phyloP scores from a whole-genome alignment of 2,113 vertebrate species.

The Hucho hucho region DNA sequence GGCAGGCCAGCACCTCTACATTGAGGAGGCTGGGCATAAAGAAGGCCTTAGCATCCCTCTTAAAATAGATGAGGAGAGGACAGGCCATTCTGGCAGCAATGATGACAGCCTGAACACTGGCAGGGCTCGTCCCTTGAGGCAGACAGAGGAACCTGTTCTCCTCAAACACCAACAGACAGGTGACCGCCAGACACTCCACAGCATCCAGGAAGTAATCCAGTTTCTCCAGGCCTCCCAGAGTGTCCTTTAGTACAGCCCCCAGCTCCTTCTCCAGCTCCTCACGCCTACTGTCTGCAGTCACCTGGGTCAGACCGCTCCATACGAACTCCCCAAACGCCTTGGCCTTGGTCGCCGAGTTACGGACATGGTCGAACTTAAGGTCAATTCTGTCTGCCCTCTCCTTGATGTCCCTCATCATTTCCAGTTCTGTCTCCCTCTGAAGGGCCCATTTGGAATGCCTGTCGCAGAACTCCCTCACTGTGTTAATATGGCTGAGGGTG shows the following conservation, averaged over 20 bases:
- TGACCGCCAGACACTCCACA: conserved; percentile 70
- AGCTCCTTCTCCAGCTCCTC: conserved; percentile 60
- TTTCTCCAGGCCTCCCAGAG: conserved; percentile 55
- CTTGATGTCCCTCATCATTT: conserved; percentile 6
- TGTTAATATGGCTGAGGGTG: neutral
- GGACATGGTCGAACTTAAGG: conserved; percentile 22
- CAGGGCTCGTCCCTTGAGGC: conserved; percentile 25
- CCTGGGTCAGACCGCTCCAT: conserved; percentile 36
- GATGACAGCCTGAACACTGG: conserved; percentile 46
- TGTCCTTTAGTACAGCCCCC: conserved; percentile 40
- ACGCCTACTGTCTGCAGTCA: conserved; percentile 19
- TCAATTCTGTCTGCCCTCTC: conserved; percentile 12
- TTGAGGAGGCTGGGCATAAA: conserved; percentile 13
- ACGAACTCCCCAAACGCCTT: conserved; percentile 42
- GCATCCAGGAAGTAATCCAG: conserved; percentile 64
- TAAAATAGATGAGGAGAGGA: conserved; percentile 46
- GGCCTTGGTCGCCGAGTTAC: neutral
- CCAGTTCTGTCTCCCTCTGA: conserved; percentile 1
- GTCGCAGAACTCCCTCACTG: neutral
- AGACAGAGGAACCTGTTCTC: conserved; percentile 37
- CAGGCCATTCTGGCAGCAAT: conserved; percentile 33
- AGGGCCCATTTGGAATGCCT: neutral
- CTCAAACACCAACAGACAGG: conserved; percentile 64
- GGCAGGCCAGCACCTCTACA: neutral
- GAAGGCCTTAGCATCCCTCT: conserved; percentile 30